These are phyloP conservation scores for Odontomyia ornata DNA, from an alignment of 2,888 invertebrate species.

Conservation along the genomic window DNA sequence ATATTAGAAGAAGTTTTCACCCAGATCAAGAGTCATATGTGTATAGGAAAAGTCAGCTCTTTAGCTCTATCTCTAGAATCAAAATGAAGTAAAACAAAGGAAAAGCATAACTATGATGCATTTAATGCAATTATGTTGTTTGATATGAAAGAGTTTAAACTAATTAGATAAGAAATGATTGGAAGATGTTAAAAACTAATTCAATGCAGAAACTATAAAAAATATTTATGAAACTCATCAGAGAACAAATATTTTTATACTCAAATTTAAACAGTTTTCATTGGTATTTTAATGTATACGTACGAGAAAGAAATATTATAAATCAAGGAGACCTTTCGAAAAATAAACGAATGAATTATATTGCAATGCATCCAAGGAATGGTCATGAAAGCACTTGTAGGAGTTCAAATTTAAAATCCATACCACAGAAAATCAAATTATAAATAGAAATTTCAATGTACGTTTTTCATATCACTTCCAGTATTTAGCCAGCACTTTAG, in stretches of 20 bases:
- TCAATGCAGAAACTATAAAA: too few relatives aligned
- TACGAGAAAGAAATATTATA: neutral
- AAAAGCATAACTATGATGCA: constrained; percentile 14
- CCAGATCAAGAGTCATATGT: neutral
- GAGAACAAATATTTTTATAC: constrained; percentile 21
- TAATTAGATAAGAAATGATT: too few relatives aligned
- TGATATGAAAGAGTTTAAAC: neutral
- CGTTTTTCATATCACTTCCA: neutral
- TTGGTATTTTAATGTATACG: too few relatives aligned
- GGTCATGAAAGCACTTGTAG: constrained; percentile 37
- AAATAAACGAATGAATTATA: too few relatives aligned
- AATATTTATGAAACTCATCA: too few relatives aligned
- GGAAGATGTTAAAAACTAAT: too few relatives aligned
- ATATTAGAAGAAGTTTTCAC: neutral
- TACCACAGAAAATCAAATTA: neutral
- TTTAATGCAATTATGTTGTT: neutral
- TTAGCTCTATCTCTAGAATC: neutral
- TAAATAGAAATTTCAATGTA: neutral
- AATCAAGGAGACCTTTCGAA: neutral
- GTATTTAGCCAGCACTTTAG: neutral
- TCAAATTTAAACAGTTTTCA: neutral
- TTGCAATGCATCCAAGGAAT: neutral
- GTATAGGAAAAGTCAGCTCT: neutral
- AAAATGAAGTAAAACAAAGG: neutral
- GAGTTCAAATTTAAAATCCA: constrained; percentile 36